These are phyloP conservation scores for Strix occidentalis DNA, from an alignment of 2,797 vertebrate genomes.

Conservation along the genomic window DNA sequence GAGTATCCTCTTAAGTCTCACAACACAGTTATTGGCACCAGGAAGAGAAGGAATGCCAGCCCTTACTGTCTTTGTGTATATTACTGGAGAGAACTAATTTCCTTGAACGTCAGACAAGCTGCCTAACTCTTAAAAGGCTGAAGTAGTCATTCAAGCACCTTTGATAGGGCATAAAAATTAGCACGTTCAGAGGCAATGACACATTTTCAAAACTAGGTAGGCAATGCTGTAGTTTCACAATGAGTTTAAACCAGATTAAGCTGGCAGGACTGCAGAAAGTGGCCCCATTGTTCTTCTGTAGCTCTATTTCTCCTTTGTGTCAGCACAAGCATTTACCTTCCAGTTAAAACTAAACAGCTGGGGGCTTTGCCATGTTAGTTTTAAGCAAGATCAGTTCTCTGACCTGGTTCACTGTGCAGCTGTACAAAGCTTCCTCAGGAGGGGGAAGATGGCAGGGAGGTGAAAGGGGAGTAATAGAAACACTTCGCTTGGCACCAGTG, in stretches of 20 bases:
- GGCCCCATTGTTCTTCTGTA: background rate
- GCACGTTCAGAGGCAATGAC: background rate
- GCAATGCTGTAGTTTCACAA: background rate
- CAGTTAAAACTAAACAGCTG: background rate
- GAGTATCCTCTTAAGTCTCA: background rate
- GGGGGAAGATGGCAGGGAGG: background rate
- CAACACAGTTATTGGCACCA: background rate
- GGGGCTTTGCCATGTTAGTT: background rate
- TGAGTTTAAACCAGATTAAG: background rate
- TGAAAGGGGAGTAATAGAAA: background rate
- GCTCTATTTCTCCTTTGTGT: background rate
- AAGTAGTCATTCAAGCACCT: background rate
- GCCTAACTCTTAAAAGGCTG: background rate
- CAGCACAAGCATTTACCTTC: background rate
- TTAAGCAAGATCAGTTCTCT: slow-evolving; percentile 1
- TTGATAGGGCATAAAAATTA: slow-evolving; percentile 2
- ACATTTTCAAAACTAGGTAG: background rate
- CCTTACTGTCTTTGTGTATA: background rate
- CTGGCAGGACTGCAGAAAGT: background rate
- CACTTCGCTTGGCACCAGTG: background rate
- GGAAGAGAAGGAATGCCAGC: background rate
- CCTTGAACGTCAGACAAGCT: background rate
- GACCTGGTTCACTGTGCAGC: background rate
- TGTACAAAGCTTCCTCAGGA: background rate
- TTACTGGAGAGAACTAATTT: background rate